phyloP scores from a whole-genome alignment of 2,888 invertebrate species.

The Helleia helle region DNA sequence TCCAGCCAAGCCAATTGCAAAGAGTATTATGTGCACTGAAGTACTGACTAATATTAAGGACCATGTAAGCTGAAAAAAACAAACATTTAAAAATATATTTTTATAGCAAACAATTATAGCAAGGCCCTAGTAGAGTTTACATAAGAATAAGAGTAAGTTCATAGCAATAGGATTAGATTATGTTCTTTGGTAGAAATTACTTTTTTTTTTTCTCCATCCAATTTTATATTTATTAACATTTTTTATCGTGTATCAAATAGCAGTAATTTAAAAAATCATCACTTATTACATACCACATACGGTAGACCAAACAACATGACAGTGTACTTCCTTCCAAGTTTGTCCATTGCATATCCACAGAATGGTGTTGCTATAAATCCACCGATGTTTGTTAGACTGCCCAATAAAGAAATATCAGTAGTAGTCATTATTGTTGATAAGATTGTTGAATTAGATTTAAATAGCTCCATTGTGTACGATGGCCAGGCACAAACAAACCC shows the following conservation, averaged over 20 bases:
- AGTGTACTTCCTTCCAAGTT: conserved; percentile 49
- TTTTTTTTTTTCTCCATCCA: too few relatives aligned
- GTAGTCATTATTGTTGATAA: conserved; percentile 42
- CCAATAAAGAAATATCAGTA: conserved; percentile 45
- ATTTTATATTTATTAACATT: too few relatives aligned
- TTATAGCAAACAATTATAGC: background rate
- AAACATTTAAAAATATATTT: background rate
- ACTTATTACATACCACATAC: conserved; percentile 43
- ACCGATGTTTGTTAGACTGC: conserved; percentile 50
- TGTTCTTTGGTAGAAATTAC: too few relatives aligned
- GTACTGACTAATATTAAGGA: conserved; percentile 39
- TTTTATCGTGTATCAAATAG: too few relatives aligned
- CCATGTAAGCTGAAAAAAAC: conserved; percentile 49
- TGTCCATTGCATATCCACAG: conserved; percentile 45
- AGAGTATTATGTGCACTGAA: conserved; percentile 36
- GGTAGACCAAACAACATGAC: conserved; percentile 53
- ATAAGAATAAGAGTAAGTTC: too few relatives aligned
- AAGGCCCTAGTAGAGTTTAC: too few relatives aligned
- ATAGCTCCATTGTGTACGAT: conserved; percentile 47
- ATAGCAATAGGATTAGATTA: too few relatives aligned
- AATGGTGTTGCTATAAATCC: conserved; percentile 44
- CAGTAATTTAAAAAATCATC: too few relatives aligned
- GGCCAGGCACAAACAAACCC: conserved; percentile 58
- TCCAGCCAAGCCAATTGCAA: conserved; percentile 39
- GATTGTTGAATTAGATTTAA: conserved; percentile 47